Evolutionary conservation across 2,113 vertebrate genomes (phyloP), one percentile per base, ranked within the genome.

Genomic region (Psittacara wagleri): DNA sequence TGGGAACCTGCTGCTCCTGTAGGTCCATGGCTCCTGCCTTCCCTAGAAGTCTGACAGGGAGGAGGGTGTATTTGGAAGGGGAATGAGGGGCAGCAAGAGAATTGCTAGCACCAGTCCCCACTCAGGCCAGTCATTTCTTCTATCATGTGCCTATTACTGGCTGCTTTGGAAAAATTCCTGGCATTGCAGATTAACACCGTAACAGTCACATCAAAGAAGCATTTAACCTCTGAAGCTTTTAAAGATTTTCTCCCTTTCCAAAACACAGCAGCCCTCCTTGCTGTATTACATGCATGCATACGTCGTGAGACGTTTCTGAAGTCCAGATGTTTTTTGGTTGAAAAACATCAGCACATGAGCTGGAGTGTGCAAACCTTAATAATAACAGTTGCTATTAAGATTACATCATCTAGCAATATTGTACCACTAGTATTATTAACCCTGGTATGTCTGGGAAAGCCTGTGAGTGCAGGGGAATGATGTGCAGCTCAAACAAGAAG

Each of bases 81-180:
- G 18, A 20, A 67, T 27, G 51, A 68, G 9, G 33, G 46, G 4
- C 37, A 89, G 17, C 25, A 90, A 61, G 17, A 51, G 44, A 67
- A 82, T 13, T 72, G 35, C 14, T 24, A 46, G 39, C 12, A 68
- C 15, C 68, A 67, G 68, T 44, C 25, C 31, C 22, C 8, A 2
- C 28, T 66, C 5, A 59, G 12, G 20, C 24, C 11, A 2, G 9
- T 76, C 1, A 29, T 92, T 96, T 78, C 55, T 86, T 70, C 83
- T 61, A 57, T 43, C 13, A 24, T 0, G 0, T 39, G 13, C 17
- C 28, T 69, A 17, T 80, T 70, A 55, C 9, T 9, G n/a, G 7
- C 54, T 86, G 8, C 59, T 79, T 28, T 33, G 35, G 22, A 91
- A 92, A 91, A 51, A 57, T 2, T 7, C 70, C 51, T n/a, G 51